Evolutionary conservation across 1,140 invertebrate species (phyloP).

Genomic region (Aphelenchoides besseyi): DNA sequence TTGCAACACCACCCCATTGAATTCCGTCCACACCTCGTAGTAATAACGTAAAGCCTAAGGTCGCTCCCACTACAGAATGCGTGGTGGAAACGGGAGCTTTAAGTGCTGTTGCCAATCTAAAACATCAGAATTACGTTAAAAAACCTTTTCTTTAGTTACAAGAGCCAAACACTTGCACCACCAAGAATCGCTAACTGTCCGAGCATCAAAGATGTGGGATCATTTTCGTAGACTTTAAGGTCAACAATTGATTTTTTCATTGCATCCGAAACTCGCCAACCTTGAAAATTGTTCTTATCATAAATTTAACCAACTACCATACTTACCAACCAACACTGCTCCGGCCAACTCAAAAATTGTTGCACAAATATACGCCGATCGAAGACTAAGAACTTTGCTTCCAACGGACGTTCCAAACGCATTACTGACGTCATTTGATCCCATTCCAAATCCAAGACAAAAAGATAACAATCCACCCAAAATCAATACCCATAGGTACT

Average conservation of each 20-base stretch:
- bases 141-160: slow-evolving; percentile 12
- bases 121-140: too few species aligned
- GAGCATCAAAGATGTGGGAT: slow-evolving; percentile 53
- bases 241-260: slow-evolving; percentile 45
- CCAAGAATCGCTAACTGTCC: slow-evolving; percentile 47
- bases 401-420: slow-evolving; percentile 95
- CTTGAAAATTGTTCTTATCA: slow-evolving; percentile 35
- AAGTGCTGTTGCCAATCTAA: slow-evolving; percentile 84
- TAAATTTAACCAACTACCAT: background rate
- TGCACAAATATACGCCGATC: slow-evolving; percentile 35
- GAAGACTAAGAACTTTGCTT: slow-evolving; percentile 43
- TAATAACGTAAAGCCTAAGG: slow-evolving; percentile 87
- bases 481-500: slow-evolving; percentile 64
- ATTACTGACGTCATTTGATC: slow-evolving; percentile 89
- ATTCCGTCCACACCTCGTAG: slow-evolving; percentile 79
- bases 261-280: slow-evolving; percentile 46
- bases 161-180: slow-evolving; percentile 83
- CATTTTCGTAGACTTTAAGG: slow-evolving; percentile 35
- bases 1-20: slow-evolving; percentile 74
- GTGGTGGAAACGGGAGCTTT: slow-evolving; percentile 85
- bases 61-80: slow-evolving; percentile 92
- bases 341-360: slow-evolving; percentile 39
- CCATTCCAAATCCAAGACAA: slow-evolving; percentile 88
- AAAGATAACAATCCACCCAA: slow-evolving; percentile 88
- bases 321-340: slow-evolving; percentile 65